Evolutionary conservation across 2,113 vertebrate species (phyloP), one percentile per base, ranked within the genome.

Genomic region (Hippocampus barbouri): DNA sequence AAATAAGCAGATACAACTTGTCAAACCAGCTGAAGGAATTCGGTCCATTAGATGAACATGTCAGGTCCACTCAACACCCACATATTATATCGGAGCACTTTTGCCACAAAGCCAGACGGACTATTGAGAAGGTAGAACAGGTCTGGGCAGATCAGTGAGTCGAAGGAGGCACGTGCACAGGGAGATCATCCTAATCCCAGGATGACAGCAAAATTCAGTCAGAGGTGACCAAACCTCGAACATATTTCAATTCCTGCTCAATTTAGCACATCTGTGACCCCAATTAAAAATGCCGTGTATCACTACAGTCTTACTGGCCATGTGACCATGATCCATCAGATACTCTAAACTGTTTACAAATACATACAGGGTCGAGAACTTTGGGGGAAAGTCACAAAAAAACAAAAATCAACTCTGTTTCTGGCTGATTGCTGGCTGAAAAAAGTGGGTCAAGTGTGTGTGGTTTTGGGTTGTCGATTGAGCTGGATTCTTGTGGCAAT

Each of bases 391-490:
- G 25, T 27, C 68, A 9, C 21, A 69, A 75, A 8, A 78, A 40
- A 72, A 23, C 40, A 69, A 63, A 64, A 12, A 64, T 6, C 2
- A 3, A 11, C 62, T 43, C 16, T 4, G n/a, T 12, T 12, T 15
- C 21, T 20, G 12, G 12, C 11, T 23, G 9, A 6, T 70, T 77
- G 59, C 69, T 81, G 70, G 72, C 63, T 74, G 45, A 78, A 76
- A 76, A 68, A 87, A 84, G 6, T 88, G 62, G 85, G 88, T 90
- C 86, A 89, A 76, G 56, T 71, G 56, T 73, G 64, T 72, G 64
- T 34, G 69, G 80, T 43, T 72, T 78, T 71, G 45, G 68, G 69
- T 51, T 61, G 62, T 68, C 63, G 12, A 64, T 57, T 53, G 27
- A 70, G 67, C 14, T 57, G 71, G 45, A 72, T 64, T 47, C 34